Evolutionary conservation across 2,888 invertebrate species (phyloP).

Genomic region (Aricia artaxerxes): DNA sequence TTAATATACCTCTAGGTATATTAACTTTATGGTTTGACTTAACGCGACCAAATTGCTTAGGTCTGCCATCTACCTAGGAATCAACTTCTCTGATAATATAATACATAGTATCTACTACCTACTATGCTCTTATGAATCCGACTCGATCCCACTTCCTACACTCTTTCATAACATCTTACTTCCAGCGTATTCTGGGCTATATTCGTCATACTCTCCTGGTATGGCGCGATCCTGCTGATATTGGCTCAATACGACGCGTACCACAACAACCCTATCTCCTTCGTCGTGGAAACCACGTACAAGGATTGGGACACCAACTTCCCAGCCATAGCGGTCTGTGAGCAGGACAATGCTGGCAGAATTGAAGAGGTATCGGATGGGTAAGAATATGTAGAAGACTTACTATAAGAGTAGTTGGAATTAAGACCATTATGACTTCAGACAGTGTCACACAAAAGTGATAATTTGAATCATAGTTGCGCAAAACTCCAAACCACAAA

Average conservation of each 20-base stretch:
- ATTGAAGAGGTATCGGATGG: conserved; percentile 83
- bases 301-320: conserved; percentile 88
- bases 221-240: conserved; percentile 80
- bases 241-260: conserved; percentile 82
- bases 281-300: conserved; percentile 88
- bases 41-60: too few species aligned
- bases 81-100: too few species aligned
- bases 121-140: too few species aligned
- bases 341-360: conserved; percentile 83
- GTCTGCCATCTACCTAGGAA: too few species aligned
- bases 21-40: too few species aligned
- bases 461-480: too few species aligned
- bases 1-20: too few species aligned
- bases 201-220: conserved; percentile 82
- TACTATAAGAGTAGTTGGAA: too few species aligned
- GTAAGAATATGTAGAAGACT: conserved; percentile 58
- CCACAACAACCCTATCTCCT: conserved; percentile 86
- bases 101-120: too few species aligned
- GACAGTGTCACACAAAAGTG: too few species aligned
- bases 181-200: conserved; percentile 83
- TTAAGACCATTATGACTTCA: too few species aligned
- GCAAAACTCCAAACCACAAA: too few species aligned
- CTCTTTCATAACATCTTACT: not conserved
- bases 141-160: not conserved
- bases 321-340: conserved; percentile 86